A percentile compares a stretch with the other conserved stretches of the same genome.
Evolutionary conservation across 2,113 vertebrate species (phyloP).

Genomic region (Callaeas wilsoni): DNA sequence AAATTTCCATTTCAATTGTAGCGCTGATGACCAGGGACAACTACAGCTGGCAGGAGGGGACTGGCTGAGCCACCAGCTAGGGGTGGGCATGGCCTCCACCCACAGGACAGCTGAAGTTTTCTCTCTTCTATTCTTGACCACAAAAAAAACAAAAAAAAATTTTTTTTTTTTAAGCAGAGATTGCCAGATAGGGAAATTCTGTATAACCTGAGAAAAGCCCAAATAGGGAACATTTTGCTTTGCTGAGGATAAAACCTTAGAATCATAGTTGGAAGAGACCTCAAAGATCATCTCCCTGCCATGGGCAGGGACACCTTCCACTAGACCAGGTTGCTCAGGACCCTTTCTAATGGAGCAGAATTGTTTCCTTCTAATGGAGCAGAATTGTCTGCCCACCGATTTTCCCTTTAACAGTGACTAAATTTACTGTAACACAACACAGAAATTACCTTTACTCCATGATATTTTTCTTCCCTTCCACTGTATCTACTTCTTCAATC

Average conservation of each 20-base stretch:
- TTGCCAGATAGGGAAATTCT: background rate
- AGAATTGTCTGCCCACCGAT: background rate
- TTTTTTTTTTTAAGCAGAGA: accelerated
- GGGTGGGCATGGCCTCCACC: background rate
- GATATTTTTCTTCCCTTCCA: background rate
- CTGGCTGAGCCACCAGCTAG: accelerated
- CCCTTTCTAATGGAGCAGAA: background rate
- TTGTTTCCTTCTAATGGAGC: background rate
- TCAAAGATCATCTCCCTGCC: background rate
- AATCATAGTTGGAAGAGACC: background rate
- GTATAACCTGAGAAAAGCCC: background rate
- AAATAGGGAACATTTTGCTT: background rate
- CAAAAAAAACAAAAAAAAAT: background rate
- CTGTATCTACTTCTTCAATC: background rate
- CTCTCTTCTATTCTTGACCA: background rate
- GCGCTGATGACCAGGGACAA: accelerated
- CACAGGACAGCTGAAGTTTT: background rate
- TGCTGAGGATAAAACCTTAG: background rate
- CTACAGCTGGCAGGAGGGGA: background rate
- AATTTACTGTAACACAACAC: background rate
- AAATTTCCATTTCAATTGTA: background rate
- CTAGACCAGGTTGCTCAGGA: background rate
- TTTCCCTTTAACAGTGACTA: background rate
- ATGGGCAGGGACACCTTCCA: background rate
- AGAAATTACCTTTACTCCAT: background rate